A percentile compares a stretch with the other conserved stretches of the same genome.
Evolutionary conservation across 2,797 vertebrate species (phyloP).

Genomic region (Salmo trutta): DNA sequence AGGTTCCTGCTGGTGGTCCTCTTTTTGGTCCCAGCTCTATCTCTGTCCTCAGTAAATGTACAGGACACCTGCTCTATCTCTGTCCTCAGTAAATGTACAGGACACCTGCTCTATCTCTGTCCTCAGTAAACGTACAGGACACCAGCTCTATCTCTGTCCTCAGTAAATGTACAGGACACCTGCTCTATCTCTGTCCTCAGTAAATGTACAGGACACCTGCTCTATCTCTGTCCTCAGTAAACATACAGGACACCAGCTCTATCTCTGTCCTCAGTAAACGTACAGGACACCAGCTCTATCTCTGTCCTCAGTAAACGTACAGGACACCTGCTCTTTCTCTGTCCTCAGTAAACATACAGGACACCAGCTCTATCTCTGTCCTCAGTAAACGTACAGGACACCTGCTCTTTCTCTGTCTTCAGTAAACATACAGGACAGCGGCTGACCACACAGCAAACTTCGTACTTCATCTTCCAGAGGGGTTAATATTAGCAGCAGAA

Average conservation of each 20-base stretch:
- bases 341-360: constrained; percentile 25
- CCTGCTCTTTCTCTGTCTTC: no score
- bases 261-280: constrained; percentile 9
- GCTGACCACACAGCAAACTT: constrained; percentile 7
- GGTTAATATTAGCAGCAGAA: not conserved
- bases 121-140: constrained; percentile 25
- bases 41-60: constrained; percentile 36
- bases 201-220: constrained; percentile 26
- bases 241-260: constrained; percentile 15
- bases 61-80: constrained; percentile 23
- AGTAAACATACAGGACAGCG: constrained; percentile 32
- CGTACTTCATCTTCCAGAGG: not conserved
- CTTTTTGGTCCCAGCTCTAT: constrained; percentile 31
- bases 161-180: constrained; percentile 26
- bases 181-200: no score
- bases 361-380: not conserved
- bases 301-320: constrained; percentile 17
- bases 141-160: not conserved
- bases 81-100: constrained; percentile 21
- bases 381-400: constrained; percentile 26
- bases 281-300: constrained; percentile 11
- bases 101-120: constrained; percentile 1
- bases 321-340: not conserved
- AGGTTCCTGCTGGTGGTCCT: constrained; percentile 62
- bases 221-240: constrained; percentile 5